Conservation (phyloP, 2,113 vertebrate species). For the human (Homo sapiens) region GRCh38 chrX:124044501-124045000, state of each 20-base stretch:
- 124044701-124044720: background rate
- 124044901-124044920: conserved; percentile 28
- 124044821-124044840: background rate
- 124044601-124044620: background rate
- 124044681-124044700: background rate
- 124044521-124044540: conserved; percentile 19
- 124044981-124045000: background rate
- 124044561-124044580: background rate
- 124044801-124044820: background rate
- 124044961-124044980: conserved; percentile 36
- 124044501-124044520: background rate
- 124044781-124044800: conserved; percentile 23
- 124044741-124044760: conserved; percentile 1
- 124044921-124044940: conserved; percentile 37
- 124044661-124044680: background rate
- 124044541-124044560: conserved; percentile 20
- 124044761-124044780: background rate
- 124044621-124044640: background rate
- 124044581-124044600: background rate
- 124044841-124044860: conserved; percentile 29
- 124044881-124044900: background rate
- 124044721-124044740: conserved; percentile 2
- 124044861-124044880: conserved; percentile 19
- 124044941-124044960: background rate
- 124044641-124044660: background rate